Conservation (phyloP, 2,888 invertebrate species). For the Tachystola acroxantha region DNA sequence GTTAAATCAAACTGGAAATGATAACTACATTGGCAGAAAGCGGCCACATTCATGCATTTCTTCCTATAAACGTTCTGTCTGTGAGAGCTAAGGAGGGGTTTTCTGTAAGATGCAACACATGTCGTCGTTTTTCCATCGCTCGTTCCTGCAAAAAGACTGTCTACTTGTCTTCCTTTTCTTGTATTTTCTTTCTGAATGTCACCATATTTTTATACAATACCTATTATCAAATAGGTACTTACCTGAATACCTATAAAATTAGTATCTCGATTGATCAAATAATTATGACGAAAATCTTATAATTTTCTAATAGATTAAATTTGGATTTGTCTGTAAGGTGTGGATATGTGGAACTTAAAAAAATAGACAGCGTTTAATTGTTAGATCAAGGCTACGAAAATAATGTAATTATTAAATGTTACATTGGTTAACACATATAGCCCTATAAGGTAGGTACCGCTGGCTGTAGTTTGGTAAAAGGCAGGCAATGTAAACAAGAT, state of each 20-base stretch:
- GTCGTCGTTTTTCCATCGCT: constrained; percentile 23
- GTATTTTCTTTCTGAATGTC: constrained; percentile 4
- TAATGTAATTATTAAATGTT: constrained; percentile 34
- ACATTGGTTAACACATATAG: constrained; percentile 49
- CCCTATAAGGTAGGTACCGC: constrained; percentile 28
- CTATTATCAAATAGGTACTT: too few relatives aligned
- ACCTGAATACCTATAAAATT: too few relatives aligned
- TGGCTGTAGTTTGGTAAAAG: constrained; percentile 56
- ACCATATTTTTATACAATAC: background rate
- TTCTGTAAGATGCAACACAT: constrained; percentile 21
- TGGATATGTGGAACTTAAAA: too few relatives aligned
- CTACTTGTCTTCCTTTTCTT: constrained; percentile 5
- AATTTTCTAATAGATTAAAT: too few relatives aligned
- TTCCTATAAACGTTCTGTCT: background rate
- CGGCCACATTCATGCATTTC: too few relatives aligned
- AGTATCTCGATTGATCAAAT: too few relatives aligned
- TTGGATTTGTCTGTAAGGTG: too few relatives aligned
- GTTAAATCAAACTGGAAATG: too few relatives aligned
- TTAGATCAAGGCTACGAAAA: background rate
- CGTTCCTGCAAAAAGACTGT: constrained; percentile 18
- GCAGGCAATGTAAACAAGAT: constrained; percentile 61
- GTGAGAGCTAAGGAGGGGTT: constrained; percentile 25
- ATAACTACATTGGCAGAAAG: too few relatives aligned
- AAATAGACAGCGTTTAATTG: too few relatives aligned
- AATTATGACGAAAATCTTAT: too few relatives aligned